These are phyloP conservation scores for Solen grandis DNA, from an alignment of 1,140 invertebrate genomes.

Conservation along the genomic window DNA sequence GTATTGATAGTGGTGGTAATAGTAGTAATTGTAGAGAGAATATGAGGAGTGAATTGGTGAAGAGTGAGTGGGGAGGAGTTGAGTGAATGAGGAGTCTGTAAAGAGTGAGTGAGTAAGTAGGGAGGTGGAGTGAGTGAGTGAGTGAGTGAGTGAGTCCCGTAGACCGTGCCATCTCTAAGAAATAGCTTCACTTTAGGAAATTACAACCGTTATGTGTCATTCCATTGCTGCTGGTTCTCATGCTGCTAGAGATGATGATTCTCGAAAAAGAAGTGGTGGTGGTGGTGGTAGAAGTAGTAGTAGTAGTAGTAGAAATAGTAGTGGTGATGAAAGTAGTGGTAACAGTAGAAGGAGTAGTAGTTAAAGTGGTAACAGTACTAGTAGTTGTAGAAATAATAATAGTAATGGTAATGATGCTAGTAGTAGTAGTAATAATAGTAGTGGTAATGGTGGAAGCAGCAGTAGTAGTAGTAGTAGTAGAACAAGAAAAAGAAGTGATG, in stretches of 20 bases:
- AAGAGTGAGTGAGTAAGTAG: too few relatives aligned
- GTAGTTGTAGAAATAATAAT: background rate
- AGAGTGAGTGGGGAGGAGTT: too few relatives aligned
- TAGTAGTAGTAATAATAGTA: conserved; percentile 8
- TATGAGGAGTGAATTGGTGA: too few relatives aligned
- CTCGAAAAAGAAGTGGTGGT: background rate
- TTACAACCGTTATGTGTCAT: too few relatives aligned
- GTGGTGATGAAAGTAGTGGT: conserved; percentile 1
- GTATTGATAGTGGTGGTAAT: background rate
- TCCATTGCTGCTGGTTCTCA: too few relatives aligned
- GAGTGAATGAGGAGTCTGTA: too few relatives aligned
- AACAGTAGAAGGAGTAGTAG: conserved; percentile 1
- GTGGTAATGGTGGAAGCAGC: conserved; percentile 3
- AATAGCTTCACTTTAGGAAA: too few relatives aligned
- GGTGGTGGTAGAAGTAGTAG: conserved; percentile 25
- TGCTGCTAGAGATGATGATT: background rate
- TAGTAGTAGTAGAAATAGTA: conserved; percentile 15
- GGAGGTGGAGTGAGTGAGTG: too few relatives aligned
- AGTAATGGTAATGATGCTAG: background rate
- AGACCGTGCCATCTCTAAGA: too few relatives aligned
- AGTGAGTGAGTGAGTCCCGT: too few relatives aligned
- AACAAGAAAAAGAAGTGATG: too few relatives aligned
- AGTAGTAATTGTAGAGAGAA: conserved; percentile 10
- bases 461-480: background rate
- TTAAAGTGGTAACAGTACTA: background rate